Evolutionary conservation across 2,888 invertebrate species (phyloP).

Genomic region (Drosophila nr. medialis): DNA sequence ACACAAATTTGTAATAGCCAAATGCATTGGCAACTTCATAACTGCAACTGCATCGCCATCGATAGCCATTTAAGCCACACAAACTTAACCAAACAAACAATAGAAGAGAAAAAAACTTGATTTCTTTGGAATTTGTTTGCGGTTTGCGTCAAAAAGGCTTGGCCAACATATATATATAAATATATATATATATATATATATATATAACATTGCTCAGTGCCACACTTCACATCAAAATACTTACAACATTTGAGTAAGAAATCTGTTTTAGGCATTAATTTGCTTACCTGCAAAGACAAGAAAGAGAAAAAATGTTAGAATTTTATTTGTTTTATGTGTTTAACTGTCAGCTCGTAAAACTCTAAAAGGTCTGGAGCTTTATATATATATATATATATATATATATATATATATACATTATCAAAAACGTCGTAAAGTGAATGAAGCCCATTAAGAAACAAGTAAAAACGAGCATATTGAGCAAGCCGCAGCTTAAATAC

Average conservation of each 20-base stretch:
- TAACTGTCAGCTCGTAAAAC: constrained; percentile 43
- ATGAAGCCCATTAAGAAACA: constrained; percentile 39
- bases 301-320: constrained; percentile 40
- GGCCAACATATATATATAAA: constrained; percentile 26
- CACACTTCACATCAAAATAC: constrained; percentile 41
- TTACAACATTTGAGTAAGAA: constrained; percentile 38
- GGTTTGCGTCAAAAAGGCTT: constrained; percentile 42
- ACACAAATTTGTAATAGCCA: constrained; percentile 40
- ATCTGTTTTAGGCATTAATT: constrained; percentile 27
- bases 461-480: background rate
- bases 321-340: constrained; percentile 54
- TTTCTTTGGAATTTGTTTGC: constrained; percentile 50
- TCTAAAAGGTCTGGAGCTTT: constrained; percentile 23
- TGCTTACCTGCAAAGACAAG: constrained; percentile 70
- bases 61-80: constrained; percentile 67
- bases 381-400: background rate
- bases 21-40: constrained; percentile 34
- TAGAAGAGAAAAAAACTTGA: constrained; percentile 15
- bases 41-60: constrained; percentile 45
- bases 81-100: constrained; percentile 49
- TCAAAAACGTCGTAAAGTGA: constrained; percentile 39
- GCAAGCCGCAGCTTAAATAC: background rate
- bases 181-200: background rate
- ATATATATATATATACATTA: background rate
- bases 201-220: constrained; percentile 6